These are phyloP conservation scores for Habroteleia sp. DNA, from an alignment of 2,888 invertebrate species.

Conservation along the genomic window DNA sequence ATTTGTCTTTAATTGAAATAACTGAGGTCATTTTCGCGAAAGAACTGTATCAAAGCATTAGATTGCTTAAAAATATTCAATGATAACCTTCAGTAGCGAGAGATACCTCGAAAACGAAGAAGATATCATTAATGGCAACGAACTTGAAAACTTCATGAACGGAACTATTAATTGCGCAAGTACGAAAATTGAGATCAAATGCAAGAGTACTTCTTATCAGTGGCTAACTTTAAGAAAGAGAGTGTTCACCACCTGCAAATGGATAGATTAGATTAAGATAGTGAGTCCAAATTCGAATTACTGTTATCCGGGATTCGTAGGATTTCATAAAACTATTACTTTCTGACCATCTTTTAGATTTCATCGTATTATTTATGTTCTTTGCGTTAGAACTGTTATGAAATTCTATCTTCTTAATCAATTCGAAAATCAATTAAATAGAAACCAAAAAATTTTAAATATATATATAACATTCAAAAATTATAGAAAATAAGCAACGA, in stretches of 20 bases:
- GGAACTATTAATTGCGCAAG: conserved; percentile 48
- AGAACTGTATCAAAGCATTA: not conserved
- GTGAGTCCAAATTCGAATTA: conserved; percentile 68
- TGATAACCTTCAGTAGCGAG: not conserved
- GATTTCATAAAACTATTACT: conserved; percentile 69
- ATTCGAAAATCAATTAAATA: no score
- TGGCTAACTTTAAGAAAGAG: conserved; percentile 43
- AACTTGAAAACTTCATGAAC: conserved; percentile 43
- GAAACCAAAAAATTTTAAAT: no score
- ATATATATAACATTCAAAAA: no score
- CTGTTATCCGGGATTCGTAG: conserved; percentile 66
- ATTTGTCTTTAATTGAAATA: conserved; percentile 26
- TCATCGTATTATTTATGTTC: no score
- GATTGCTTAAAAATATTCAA: not conserved
- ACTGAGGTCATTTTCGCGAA: conserved; percentile 16
- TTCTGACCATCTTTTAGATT: conserved; percentile 35
- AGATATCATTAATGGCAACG: conserved; percentile 35
- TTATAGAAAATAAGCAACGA: no score
- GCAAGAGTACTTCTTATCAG: conserved; percentile 49
- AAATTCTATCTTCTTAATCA: no score
- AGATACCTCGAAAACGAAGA: conserved; percentile 24
- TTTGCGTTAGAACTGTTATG: no score
- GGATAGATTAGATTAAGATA: conserved; percentile 49
- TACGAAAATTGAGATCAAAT: conserved; percentile 52
- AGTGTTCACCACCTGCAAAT: conserved; percentile 51